These are phyloP conservation scores for Silurus asotus DNA, from an alignment of 2,113 vertebrate genomes.

Conservation along the genomic window DNA sequence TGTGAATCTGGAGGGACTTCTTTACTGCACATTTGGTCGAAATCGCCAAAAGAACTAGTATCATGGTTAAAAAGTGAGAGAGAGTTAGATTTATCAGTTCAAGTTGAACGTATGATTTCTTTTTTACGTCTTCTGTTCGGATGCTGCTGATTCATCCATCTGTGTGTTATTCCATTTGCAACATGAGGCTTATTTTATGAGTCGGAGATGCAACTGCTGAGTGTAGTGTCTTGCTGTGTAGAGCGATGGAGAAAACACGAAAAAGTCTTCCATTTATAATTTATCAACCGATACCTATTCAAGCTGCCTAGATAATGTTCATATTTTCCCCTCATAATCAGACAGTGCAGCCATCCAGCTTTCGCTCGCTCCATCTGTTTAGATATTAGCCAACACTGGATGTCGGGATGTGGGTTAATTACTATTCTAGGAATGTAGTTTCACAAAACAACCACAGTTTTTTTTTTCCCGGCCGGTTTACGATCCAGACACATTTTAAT, in stretches of 20 bases:
- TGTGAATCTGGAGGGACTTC: conserved; percentile 46
- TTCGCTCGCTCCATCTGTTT: conserved; percentile 60
- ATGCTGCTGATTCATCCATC: conserved; percentile 1
- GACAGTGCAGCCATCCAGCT: conserved; percentile 46
- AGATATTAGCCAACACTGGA: conserved; percentile 58
- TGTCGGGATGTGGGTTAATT: conserved; percentile 60
- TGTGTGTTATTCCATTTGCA: not conserved
- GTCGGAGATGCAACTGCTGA: not conserved
- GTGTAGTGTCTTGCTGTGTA: not conserved
- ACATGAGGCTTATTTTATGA: not conserved
- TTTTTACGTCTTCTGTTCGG: not conserved
- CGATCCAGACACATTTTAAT: conserved; percentile 53
- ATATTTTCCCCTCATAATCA: conserved; percentile 48
- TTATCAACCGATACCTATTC: not conserved
- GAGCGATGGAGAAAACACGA: not conserved
- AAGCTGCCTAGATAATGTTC: not conserved
- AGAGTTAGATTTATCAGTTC: not conserved
- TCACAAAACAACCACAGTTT: conserved; percentile 29
- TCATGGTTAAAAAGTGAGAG: too few species aligned
- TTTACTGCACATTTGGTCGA: not conserved
- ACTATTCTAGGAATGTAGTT: conserved; percentile 56
- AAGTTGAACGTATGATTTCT: too few species aligned
- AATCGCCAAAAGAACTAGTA: not conserved
- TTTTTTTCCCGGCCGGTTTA: conserved; percentile 36
- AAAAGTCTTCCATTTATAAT: not conserved